These are phyloP conservation scores for Pteropus rufus DNA, from an alignment of 2,797 vertebrate genomes.

Conservation along the genomic window DNA sequence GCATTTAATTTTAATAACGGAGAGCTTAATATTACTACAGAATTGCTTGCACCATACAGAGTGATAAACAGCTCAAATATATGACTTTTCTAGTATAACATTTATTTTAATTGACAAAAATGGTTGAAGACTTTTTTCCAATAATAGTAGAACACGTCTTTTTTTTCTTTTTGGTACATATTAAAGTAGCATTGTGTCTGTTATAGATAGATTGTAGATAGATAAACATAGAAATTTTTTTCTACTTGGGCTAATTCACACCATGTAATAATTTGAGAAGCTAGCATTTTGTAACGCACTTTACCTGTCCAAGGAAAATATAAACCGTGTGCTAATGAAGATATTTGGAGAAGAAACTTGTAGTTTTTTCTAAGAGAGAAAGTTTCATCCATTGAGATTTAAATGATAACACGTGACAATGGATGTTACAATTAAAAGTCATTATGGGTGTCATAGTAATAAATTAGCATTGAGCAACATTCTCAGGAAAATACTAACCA, in stretches of 20 bases:
- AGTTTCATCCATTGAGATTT: conserved; percentile 78
- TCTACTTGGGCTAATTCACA: conserved; percentile 15
- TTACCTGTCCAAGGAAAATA: conserved; percentile 15
- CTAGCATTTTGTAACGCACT: conserved; percentile 60
- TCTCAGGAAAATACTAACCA: conserved; percentile 78
- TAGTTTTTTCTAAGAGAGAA: conserved; percentile 63
- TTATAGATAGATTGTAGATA: neutral
- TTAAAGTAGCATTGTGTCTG: neutral
- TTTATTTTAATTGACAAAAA: conserved; percentile 13
- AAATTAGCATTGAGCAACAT: conserved; percentile 71
- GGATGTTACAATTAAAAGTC: conserved; percentile 79
- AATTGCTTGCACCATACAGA: neutral
- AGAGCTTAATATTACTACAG: neutral
- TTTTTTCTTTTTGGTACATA: neutral
- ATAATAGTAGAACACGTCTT: neutral
- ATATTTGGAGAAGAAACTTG: conserved; percentile 53
- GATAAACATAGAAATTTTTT: neutral
- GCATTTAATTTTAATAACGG: neutral
- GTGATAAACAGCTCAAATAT: neutral
- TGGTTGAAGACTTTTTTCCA: neutral
- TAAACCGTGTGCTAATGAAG: conserved; percentile 67
- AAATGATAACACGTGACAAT: conserved; percentile 75
- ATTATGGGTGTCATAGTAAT: conserved; percentile 75
- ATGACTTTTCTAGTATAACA: neutral
- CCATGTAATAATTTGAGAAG: conserved; percentile 60